Conservation (phyloP, 1,140 invertebrate species). For the Drosophila carrolli region DNA sequence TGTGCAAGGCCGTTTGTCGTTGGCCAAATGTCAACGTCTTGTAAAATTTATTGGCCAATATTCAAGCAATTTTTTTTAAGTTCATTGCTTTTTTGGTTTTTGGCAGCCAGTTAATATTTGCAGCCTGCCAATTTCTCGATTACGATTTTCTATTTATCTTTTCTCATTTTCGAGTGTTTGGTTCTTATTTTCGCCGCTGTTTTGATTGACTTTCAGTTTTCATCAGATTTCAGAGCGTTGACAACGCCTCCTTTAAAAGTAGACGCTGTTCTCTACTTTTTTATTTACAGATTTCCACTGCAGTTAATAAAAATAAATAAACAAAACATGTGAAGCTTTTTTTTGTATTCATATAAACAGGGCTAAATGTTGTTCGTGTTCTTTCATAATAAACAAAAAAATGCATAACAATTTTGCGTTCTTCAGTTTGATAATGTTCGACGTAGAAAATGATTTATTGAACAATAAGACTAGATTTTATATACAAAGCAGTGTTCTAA, state of each 20-base stretch:
- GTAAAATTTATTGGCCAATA: constrained; percentile 83
- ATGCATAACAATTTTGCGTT: neutral
- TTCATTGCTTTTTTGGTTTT: constrained; percentile 34
- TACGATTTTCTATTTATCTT: constrained; percentile 39
- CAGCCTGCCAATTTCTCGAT: constrained; percentile 69
- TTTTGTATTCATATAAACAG: constrained; percentile 3
- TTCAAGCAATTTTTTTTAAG: constrained; percentile 57
- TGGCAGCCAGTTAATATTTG: constrained; percentile 80
- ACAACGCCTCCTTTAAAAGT: constrained; percentile 13
- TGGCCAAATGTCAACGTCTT: constrained; percentile 74
- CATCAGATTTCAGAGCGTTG: constrained; percentile 22
- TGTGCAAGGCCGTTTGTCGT: constrained; percentile 64
- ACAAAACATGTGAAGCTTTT: constrained; percentile 3
- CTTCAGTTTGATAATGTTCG: neutral
- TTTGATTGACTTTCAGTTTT: constrained; percentile 53
- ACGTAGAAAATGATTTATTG: neutral
- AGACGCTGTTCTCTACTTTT: neutral
- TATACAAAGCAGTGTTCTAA: neutral
- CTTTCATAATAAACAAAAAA: constrained; percentile 16
- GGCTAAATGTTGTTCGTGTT: neutral
- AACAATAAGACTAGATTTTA: neutral
- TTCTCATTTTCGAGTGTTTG: constrained; percentile 44
- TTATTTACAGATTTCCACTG: neutral
- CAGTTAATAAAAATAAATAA: constrained; percentile 21
- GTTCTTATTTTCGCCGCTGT: constrained; percentile 31